A percentile compares a stretch with the other conserved stretches of the same genome.
Evolutionary conservation across 2,113 vertebrate species (phyloP).

Genomic region (Spea bombifrons): DNA sequence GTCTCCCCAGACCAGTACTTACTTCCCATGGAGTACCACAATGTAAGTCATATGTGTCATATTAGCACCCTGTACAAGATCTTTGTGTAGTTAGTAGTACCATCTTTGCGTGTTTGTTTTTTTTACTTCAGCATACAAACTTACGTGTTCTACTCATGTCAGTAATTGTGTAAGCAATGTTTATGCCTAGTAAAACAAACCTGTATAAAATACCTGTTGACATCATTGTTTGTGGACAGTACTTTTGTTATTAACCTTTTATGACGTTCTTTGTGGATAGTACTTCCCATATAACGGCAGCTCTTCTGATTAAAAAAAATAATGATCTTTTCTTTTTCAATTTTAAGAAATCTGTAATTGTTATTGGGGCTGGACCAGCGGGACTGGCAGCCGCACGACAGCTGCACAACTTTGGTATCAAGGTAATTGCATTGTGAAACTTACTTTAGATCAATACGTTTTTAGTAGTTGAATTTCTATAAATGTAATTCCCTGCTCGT

Average conservation of each 20-base stretch:
- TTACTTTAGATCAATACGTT: no score
- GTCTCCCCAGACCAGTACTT: slow-evolving; percentile 71
- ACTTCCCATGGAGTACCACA: slow-evolving; percentile 80
- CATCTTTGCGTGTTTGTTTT: background rate
- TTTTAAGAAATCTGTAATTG: slow-evolving; percentile 79
- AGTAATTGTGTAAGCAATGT: no score
- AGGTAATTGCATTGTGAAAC: slow-evolving; percentile 66
- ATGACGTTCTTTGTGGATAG: no score
- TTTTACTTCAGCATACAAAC: background rate
- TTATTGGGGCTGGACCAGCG: slow-evolving; percentile 88
- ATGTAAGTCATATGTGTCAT: slow-evolving; percentile 75
- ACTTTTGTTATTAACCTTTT: no score
- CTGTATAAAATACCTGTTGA: no score
- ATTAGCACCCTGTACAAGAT: background rate
- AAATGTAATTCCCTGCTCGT: no score
- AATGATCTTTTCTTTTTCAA: background rate
- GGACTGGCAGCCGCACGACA: slow-evolving; percentile 91
- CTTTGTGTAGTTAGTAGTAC: background rate
- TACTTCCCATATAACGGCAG: no score
- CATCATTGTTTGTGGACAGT: no score
- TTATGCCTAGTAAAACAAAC: no score
- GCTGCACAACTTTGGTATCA: slow-evolving; percentile 91
- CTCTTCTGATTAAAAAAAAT: no score
- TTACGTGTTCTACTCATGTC: no score
- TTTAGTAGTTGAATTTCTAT: no score